Evolutionary conservation across 2,888 invertebrate genomes (phyloP).

Genomic region (Kryphioiulus occultus): DNA sequence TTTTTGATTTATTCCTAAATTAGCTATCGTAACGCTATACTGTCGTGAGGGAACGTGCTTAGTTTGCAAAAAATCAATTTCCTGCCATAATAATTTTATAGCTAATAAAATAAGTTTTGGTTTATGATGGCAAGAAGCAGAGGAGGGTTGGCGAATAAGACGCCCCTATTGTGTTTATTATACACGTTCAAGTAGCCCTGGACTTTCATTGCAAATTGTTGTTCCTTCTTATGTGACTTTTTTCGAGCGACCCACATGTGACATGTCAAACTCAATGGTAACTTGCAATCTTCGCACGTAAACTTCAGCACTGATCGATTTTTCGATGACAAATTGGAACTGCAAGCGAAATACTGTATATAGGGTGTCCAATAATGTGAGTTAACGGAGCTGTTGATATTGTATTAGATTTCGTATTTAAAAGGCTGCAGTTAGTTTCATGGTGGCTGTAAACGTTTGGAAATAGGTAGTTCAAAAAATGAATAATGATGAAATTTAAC

Average conservation of each 20-base stretch:
- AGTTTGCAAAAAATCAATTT: neutral
- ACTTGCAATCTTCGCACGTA: neutral
- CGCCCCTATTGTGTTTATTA: neutral
- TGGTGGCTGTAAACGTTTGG: no score
- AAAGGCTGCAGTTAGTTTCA: neutral
- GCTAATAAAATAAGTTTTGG: neutral
- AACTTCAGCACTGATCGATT: neutral
- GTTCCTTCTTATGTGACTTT: neutral
- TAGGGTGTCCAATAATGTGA: neutral
- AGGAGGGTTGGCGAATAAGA: neutral
- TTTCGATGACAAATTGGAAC: neutral
- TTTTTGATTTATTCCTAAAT: neutral
- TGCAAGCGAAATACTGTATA: neutral
- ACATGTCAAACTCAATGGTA: neutral
- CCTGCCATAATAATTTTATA: neutral
- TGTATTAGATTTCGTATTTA: neutral
- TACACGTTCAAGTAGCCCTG: neutral
- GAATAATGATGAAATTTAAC: neutral
- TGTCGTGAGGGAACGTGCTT: neutral
- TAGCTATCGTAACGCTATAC: no score
- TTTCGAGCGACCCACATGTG: no score
- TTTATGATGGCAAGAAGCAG: neutral
- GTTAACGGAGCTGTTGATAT: neutral
- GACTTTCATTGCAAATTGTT: neutral
- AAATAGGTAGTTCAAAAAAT: neutral